phyloP scores from a whole-genome alignment of 2,888 invertebrate genomes.

The Stenichneumon culpator region DNA sequence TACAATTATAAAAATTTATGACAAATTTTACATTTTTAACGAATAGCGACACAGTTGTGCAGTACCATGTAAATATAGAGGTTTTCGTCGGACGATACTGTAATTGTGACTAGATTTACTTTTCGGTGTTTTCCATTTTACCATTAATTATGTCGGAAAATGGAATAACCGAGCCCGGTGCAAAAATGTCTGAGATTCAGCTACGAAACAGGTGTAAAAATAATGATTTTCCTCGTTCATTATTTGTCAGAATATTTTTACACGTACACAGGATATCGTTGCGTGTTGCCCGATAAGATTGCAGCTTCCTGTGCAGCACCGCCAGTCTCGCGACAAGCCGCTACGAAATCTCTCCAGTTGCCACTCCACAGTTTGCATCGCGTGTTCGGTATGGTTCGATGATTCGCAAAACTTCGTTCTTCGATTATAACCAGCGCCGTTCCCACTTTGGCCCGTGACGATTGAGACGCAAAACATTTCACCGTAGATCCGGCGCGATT shows the following conservation, averaged over 20 bases:
- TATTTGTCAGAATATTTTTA: constrained; percentile 17
- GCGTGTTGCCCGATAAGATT: constrained; percentile 76
- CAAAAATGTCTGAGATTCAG: not conserved
- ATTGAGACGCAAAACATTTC: constrained; percentile 26
- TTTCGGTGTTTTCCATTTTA: not conserved
- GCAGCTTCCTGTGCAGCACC: constrained; percentile 75
- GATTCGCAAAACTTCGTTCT: constrained; percentile 41
- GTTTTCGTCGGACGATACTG: too few relatives aligned
- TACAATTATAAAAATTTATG: too few relatives aligned
- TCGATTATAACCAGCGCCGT: constrained; percentile 39
- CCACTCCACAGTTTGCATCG: constrained; percentile 36
- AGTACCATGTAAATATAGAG: too few relatives aligned
- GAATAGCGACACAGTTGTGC: too few relatives aligned
- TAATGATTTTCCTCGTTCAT: not conserved
- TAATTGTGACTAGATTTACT: too few relatives aligned
- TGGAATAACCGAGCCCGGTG: not conserved
- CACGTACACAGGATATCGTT: constrained; percentile 66
- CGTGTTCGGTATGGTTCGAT: constrained; percentile 55
- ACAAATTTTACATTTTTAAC: too few relatives aligned
- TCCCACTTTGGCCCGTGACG: constrained; percentile 6
- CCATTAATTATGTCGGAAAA: not conserved
- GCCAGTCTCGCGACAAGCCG: constrained; percentile 41
- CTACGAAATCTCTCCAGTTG: constrained; percentile 60
- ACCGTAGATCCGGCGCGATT: constrained; percentile 21
- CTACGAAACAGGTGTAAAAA: constrained; percentile 20